These are phyloP conservation scores for Anolis sagrei DNA, from an alignment of 2,113 vertebrate genomes.

Conservation along the genomic window DNA sequence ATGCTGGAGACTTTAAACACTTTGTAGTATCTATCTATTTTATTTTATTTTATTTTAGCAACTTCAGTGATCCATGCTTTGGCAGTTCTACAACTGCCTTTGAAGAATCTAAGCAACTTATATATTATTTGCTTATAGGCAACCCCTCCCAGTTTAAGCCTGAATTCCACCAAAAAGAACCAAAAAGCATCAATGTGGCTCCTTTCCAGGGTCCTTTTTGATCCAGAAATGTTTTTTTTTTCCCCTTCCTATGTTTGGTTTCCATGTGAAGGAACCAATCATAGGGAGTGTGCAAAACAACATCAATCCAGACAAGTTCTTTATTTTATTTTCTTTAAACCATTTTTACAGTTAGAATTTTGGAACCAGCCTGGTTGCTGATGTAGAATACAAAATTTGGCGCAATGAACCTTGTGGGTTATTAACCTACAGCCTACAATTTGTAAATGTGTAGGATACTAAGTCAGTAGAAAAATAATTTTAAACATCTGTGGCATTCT, in stretches of 20 bases:
- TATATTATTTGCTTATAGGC: slow-evolving; percentile 8
- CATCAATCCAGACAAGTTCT: slow-evolving; percentile 52
- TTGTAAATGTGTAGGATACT: slow-evolving; percentile 79
- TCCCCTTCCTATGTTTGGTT: slow-evolving; percentile 35
- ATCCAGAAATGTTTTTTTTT: not conserved
- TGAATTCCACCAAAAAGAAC: not conserved
- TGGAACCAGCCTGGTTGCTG: slow-evolving; percentile 63
- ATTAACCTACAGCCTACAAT: slow-evolving; percentile 77
- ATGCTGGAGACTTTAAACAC: not conserved
- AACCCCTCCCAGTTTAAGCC: not conserved
- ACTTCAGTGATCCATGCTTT: not conserved
- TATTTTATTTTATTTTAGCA: not conserved
- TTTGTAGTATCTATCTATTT: not conserved
- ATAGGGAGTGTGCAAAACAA: slow-evolving; percentile 32
- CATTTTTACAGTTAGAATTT: slow-evolving; percentile 45
- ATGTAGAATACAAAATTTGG: slow-evolving; percentile 68
- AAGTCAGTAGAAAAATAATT: slow-evolving; percentile 79
- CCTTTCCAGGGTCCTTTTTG: slow-evolving; percentile 30
- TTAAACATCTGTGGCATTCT: slow-evolving; percentile 85
- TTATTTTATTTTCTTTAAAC: slow-evolving; percentile 59
- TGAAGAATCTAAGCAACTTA: slow-evolving; percentile 57
- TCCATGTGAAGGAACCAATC: slow-evolving; percentile 52
- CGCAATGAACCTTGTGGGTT: slow-evolving; percentile 68
- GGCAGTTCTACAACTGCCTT: slow-evolving; percentile 30
- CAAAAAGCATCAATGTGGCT: not conserved